Base-by-base conservation (phyloP, 2,888 invertebrate species). In the Pandemis corylana region DNA sequence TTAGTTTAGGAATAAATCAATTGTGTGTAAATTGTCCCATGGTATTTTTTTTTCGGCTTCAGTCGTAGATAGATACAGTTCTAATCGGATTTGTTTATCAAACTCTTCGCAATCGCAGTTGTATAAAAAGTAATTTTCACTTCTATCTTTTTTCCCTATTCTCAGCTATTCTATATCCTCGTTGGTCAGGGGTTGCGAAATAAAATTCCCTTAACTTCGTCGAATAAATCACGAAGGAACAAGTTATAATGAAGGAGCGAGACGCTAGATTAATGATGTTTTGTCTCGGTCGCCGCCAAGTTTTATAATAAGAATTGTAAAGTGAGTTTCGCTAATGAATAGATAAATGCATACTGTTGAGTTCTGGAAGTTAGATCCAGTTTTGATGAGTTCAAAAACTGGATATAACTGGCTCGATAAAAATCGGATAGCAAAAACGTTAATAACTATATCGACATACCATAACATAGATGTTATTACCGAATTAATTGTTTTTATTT, bases 261-360 rank as follows among this genome's bases (percentile, higher is more conserved):
- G 83, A 84, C 66, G 76, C 77, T 76, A 82, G 81, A 84, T 83
- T 82, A 82, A 83, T 82, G 80, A 80, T 79, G 79, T 82, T 75
- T 75, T 75, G 75, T 75, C 75, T 71, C 71, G 9, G 67, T 75
- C 75, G 61, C 44, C 42, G 71, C 62, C 66, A 75, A 75, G 70
- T 75, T 75, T 75, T 67, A 66, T 75, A 75, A 75, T 71, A 67
- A 75, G 75, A 70, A 74, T 70, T 70, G 69, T 65, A 69, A 69
- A 66, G 69, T 49, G 66, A 12, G 49, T 46, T 56, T 53, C 51
- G 20, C 62, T 75, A 75, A 75, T 75, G 70, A 75, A 70, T 69
- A 61, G 73, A 66, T 74, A 66, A 65, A 70, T 74, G 61, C 69
- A 62, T 69, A 61, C 53, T 13, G 41, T 28, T 6, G 49, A 41